phyloP scores from a whole-genome alignment of 2,888 invertebrate genomes.

The Clivina fossor region DNA sequence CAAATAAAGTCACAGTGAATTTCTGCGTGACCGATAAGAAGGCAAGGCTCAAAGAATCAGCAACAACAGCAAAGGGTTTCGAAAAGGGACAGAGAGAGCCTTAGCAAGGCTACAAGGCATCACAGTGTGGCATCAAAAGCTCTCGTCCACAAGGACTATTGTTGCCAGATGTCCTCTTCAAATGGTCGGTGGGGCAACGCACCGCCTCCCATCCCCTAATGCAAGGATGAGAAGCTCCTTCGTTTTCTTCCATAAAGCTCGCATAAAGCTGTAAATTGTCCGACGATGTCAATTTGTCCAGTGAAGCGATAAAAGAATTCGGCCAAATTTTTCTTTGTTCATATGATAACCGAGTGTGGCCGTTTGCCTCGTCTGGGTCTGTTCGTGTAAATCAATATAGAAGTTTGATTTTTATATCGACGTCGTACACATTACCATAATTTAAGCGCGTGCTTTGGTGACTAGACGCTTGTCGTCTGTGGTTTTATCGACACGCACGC shows the following conservation, averaged over 20 bases:
- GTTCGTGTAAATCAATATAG: conserved; percentile 23
- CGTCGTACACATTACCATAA: conserved; percentile 20
- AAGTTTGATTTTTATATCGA: conserved; percentile 27
- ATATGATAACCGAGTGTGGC: conserved; percentile 30
- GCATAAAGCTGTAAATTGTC: conserved; percentile 30
- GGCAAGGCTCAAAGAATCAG: not conserved
- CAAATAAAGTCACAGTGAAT: not conserved
- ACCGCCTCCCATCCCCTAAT: no score
- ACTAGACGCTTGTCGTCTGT: no score
- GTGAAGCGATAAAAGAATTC: conserved; percentile 26
- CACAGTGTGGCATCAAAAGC: conserved; percentile 18
- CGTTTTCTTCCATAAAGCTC: conserved; percentile 25
- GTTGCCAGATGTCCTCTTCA: conserved; percentile 21
- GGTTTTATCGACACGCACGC: no score
- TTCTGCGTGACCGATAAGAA: not conserved
- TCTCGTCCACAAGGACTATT: conserved; percentile 23
- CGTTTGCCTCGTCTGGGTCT: conserved; percentile 4
- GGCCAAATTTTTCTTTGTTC: conserved; percentile 19
- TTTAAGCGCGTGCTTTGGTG: no score
- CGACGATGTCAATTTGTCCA: conserved; percentile 32
- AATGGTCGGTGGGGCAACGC: not conserved
- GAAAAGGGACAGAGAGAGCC: no score
- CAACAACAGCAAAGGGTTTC: conserved; percentile 8
- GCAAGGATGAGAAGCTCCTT: no score
- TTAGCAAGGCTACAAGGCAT: no score